A percentile compares a stretch with the other conserved stretches of the same genome.
These are phyloP conservation scores for Lerema accius DNA, from an alignment of 1,140 invertebrate genomes.

Conservation along the genomic window DNA sequence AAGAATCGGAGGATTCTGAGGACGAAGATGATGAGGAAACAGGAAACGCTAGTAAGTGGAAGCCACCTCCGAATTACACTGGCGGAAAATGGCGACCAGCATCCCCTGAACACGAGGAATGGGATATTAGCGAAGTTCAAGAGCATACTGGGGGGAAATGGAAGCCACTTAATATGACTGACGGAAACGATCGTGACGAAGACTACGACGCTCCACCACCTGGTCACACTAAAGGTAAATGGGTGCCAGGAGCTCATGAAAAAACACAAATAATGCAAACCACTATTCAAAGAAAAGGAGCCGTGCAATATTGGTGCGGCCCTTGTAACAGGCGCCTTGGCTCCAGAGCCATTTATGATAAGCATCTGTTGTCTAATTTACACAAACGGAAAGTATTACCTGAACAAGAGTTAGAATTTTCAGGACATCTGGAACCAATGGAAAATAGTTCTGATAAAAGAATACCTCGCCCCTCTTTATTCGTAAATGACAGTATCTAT, in stretches of 20 bases:
- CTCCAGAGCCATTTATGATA: constrained; percentile 88
- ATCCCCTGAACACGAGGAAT: constrained; percentile 73
- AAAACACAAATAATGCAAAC: constrained; percentile 81
- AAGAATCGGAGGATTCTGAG: constrained; percentile 82
- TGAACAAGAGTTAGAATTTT: constrained; percentile 86
- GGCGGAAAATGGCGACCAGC: constrained; percentile 88
- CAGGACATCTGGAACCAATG: constrained; percentile 67
- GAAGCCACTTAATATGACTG: constrained; percentile 68
- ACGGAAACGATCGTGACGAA: constrained; percentile 70
- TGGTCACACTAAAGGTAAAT: constrained; percentile 89
- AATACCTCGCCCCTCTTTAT: constrained; percentile 58
- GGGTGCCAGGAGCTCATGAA: constrained; percentile 87
- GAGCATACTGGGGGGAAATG: constrained; percentile 76
- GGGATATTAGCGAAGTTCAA: constrained; percentile 72
- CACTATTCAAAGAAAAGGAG: constrained; percentile 76
- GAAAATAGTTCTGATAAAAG: constrained; percentile 62
- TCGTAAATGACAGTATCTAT: constrained; percentile 61
- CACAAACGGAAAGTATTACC: constrained; percentile 87
- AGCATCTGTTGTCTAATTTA: constrained; percentile 88
- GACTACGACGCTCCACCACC: constrained; percentile 84
- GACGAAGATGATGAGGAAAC: constrained; percentile 85
- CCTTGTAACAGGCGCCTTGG: constrained; percentile 90
- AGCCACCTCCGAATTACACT: constrained; percentile 86
- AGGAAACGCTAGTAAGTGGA: constrained; percentile 86
- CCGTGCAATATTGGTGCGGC: constrained; percentile 89